Evolutionary conservation across 1,140 invertebrate genomes (phyloP), one percentile per base, ranked within the genome.

Genomic region (Prorops nasuta): DNA sequence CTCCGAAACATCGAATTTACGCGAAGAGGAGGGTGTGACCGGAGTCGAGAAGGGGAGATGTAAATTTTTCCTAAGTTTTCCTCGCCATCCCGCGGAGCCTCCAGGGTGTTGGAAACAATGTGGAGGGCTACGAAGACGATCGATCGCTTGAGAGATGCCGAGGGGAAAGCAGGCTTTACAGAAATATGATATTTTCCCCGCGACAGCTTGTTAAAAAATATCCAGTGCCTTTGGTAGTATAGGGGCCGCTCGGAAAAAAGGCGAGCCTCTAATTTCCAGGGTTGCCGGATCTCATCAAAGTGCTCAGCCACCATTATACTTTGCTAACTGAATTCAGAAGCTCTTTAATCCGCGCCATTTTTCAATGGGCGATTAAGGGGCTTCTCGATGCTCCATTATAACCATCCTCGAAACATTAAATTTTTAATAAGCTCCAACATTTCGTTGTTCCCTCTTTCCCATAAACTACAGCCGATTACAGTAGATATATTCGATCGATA

Each of bases 121-220:
- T 63, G 67, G 67, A 66, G 70, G 60, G 58, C 54, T 7, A 38
- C 19, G 38, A 10, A 28, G 24, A 28, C 24, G 24, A 28, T 28
- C 24, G 24, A 28, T 28, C 10, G 4, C 10, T 28, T 10, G 24
- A 4, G 24, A 6, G 24, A 10, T 28, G 24, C 4, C 10, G 24
- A 28, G 24, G 24, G 24, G 4, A 28, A 28, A 28, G 10, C 18
- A 14, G 16, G 54, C 64, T 67, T 71, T 63, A 65, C 64, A 61
- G 69, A 71, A 71, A 69, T 66, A 68, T 66, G 66, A 68, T 69
- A 71, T 69, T 68, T 60, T 63, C 59, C 47, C 53, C 51, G 46
- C 38, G 44, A 49, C 31, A 44, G 60, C 65, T 69, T 56, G 69
- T 71, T 71, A 71, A 70, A 70, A 71, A 71, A 70, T 69, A 67